Percentiles rank a stretch among this genome's conserved stretches.
These are phyloP conservation scores for Ammospiza nelsoni DNA, from an alignment of 2,113 vertebrate genomes.

Conservation along the genomic window DNA sequence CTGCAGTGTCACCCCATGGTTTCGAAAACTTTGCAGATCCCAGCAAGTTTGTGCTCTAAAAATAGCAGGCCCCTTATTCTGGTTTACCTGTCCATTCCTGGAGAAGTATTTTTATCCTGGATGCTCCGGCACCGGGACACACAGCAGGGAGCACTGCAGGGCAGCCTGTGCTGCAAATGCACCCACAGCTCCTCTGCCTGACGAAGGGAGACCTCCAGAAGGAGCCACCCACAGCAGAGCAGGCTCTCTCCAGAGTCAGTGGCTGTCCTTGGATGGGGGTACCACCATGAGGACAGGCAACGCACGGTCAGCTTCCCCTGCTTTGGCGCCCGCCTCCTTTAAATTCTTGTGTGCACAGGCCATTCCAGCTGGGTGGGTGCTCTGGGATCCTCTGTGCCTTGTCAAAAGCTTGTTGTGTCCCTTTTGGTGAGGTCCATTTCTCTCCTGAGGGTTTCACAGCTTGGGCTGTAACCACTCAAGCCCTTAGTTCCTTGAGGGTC, in stretches of 20 bases:
- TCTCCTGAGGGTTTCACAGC: background rate
- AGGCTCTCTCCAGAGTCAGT: background rate
- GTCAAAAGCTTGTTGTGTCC: background rate
- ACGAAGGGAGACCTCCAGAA: background rate
- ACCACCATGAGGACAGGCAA: background rate
- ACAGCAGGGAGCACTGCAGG: accelerated
- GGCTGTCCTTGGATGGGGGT: background rate
- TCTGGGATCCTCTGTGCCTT: background rate
- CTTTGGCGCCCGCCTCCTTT: background rate
- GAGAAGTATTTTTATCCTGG: background rate
- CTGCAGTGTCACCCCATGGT: background rate
- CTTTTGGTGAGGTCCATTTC: background rate
- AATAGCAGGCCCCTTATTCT: background rate
- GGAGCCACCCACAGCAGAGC: background rate
- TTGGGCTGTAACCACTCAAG: background rate
- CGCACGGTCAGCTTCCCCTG: background rate
- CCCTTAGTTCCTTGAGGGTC: background rate
- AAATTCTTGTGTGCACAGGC: background rate
- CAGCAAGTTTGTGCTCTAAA: background rate
- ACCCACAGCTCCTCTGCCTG: accelerated
- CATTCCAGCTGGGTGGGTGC: background rate
- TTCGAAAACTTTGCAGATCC: background rate
- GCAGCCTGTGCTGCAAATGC: background rate
- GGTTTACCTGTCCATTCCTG: background rate
- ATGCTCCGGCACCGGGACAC: background rate